These are phyloP conservation scores for Cephalopachus bancanus DNA, from an alignment of 2,797 vertebrate genomes.

Conservation along the genomic window DNA sequence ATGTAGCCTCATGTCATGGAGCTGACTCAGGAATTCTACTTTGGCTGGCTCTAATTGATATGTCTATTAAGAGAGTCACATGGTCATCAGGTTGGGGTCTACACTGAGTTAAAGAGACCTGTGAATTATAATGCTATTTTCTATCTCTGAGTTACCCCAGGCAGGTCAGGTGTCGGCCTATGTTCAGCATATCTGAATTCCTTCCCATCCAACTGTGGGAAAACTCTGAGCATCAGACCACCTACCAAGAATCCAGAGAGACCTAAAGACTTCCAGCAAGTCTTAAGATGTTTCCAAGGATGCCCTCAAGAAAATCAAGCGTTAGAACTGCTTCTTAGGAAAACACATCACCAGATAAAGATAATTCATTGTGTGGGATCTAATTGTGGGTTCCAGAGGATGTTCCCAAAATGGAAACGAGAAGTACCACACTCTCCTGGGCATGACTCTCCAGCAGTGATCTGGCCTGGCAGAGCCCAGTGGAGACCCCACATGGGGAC, in stretches of 20 bases:
- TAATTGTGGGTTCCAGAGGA: constrained; percentile 14
- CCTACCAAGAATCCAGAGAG: constrained; percentile 29
- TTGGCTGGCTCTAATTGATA: background rate
- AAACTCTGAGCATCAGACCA: background rate
- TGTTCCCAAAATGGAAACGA: background rate
- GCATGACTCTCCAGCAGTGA: background rate
- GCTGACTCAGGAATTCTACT: background rate
- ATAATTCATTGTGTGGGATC: constrained; percentile 1
- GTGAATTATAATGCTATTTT: background rate
- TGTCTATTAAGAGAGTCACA: background rate
- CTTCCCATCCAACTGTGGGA: background rate
- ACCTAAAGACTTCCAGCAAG: constrained; percentile 19
- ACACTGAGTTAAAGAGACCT: background rate
- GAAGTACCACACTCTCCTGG: background rate
- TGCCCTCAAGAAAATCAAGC: constrained; percentile 2
- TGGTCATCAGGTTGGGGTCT: background rate
- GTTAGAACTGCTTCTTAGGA: constrained; percentile 36
- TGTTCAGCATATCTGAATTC: background rate
- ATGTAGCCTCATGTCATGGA: background rate
- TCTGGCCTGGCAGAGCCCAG: background rate
- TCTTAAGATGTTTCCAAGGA: background rate
- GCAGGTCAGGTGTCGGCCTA: background rate
- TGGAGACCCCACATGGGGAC: background rate
- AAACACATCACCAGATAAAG: constrained; percentile 38
- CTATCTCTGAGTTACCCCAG: background rate